These are phyloP conservation scores for Colius striatus DNA, from an alignment of 2,113 vertebrate species.

Conservation along the genomic window DNA sequence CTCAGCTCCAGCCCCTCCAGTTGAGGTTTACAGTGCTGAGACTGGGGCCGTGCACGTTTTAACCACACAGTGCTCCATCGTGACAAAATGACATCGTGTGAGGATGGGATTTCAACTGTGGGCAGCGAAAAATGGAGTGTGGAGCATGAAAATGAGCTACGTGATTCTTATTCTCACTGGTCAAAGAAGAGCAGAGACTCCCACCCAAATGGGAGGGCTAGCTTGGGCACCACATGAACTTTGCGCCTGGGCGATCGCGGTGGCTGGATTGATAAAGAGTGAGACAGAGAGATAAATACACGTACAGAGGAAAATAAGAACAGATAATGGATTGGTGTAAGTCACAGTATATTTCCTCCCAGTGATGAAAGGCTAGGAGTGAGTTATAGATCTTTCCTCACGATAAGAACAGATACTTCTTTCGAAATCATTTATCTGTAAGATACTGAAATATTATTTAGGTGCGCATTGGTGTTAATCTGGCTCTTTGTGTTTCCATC, in stretches of 20 bases:
- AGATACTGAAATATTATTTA: conserved; percentile 36
- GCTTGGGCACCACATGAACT: not conserved
- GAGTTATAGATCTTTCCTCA: conserved; percentile 44
- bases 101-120: not conserved
- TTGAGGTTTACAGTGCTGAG: not conserved
- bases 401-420: conserved; percentile 36
- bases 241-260: not conserved
- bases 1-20: not conserved
- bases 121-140: not conserved
- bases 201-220: not conserved
- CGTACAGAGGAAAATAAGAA: not conserved
- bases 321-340: conserved; percentile 49
- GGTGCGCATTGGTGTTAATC: conserved; percentile 54
- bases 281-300: conserved; percentile 52
- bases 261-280: conserved; percentile 33
- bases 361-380: conserved; percentile 57
- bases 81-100: fast-evolving
- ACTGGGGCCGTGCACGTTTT: fast-evolving
- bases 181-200: not conserved
- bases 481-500: conserved; percentile 36
- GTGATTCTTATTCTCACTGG: not conserved
- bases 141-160: not conserved
- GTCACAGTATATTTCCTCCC: conserved; percentile 29
- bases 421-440: conserved; percentile 34
- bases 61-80: not conserved